Base-by-base conservation (phyloP, 2,888 invertebrate species). In the Hirtodrosophila cameraria region DNA sequence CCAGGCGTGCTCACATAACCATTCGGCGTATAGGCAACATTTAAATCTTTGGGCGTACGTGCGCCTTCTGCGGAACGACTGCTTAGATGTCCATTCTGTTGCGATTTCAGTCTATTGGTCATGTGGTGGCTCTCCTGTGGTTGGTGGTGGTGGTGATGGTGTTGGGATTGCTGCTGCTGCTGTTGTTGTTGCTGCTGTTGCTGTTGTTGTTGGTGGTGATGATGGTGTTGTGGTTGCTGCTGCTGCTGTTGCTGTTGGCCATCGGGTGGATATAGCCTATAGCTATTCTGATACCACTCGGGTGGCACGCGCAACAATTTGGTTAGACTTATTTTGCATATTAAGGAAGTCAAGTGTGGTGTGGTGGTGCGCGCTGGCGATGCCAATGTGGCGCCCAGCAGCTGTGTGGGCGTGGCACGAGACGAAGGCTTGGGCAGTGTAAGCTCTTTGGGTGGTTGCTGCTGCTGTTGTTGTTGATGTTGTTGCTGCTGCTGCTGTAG, bases 311-410 rank as follows among this genome's bases (percentile, higher is more conserved):
- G 87, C 9, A 75, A 66, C 60, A 91, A 65, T 16, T 89, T 89
- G 12, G 85, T 84, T 41, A 91, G 71, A 55, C 90, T 90, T 20
- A 91, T 90, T 69, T 87, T 88, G 68, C 90, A 91, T 41, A 90
- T 88, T 12, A 90, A 53, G 13, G 89, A 82, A 18, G 77, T 85
- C 13, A 83, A 39, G 38, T 76, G 72, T 4, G 86, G 82, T 1
- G 86, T 76, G 3, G 83, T 77, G 13, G 78, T 76, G 12, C 75
- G 54, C 1, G 82, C 59, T 1, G 84, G 77, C 2, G 84, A 65
- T n/a, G 76, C 67, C 18, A 76, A 59, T 0, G 73, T 67, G 0
- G 74, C 74, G 9, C 71, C 75, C 60, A 75, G 63, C 39, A 49
- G 69, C 13, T 67, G 88, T 23, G 88, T 89, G 16, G 89, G 90